These are phyloP conservation scores for Gallinago media DNA, from an alignment of 2,113 vertebrate genomes.

Conservation along the genomic window DNA sequence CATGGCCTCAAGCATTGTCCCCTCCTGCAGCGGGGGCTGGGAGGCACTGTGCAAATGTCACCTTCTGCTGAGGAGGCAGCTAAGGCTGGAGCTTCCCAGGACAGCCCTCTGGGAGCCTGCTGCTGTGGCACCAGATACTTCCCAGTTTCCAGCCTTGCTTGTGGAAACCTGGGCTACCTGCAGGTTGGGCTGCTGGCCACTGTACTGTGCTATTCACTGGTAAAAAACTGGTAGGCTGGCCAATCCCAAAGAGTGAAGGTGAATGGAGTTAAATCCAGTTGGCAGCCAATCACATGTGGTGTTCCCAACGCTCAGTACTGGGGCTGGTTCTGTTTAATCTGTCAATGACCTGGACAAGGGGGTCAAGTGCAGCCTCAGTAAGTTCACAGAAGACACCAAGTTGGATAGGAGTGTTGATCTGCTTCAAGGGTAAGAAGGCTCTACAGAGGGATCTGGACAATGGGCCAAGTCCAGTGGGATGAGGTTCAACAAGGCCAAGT, in stretches of 20 bases:
- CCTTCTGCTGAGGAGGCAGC: background rate
- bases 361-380: background rate
- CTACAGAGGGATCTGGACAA: background rate
- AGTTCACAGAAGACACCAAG: background rate
- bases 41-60: background rate
- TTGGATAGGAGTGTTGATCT: background rate
- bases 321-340: background rate
- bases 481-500: background rate
- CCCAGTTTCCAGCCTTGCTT: background rate
- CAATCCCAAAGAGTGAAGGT: background rate
- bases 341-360: background rate
- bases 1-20: fast-evolving
- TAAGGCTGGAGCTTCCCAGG: background rate
- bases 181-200: background rate
- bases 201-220: background rate
- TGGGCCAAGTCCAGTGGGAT: background rate
- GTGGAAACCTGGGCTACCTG: background rate
- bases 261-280: background rate
- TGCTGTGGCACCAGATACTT: too few species aligned
- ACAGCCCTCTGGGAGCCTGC: background rate
- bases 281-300: background rate
- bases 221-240: background rate
- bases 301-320: background rate
- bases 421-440: background rate
- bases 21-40: background rate